Evolutionary conservation across 2,113 vertebrate species (phyloP).

Genomic region (Microtus oregoni): DNA sequence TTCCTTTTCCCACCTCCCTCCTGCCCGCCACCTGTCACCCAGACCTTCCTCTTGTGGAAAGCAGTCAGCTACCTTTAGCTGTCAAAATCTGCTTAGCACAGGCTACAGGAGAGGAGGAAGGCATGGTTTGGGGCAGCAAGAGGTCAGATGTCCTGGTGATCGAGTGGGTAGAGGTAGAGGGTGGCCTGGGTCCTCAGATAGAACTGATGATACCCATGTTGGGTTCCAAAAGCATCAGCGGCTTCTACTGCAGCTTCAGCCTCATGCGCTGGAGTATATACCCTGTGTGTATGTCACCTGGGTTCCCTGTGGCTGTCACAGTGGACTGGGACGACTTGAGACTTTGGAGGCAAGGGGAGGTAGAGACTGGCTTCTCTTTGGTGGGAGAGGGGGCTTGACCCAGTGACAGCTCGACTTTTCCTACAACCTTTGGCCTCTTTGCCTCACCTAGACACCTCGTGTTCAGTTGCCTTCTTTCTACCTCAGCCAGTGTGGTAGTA

Average conservation of each 20-base stretch:
- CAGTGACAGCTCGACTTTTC: not conserved
- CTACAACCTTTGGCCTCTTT: too few species aligned
- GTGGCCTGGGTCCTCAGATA: not conserved
- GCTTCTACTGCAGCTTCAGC: not conserved
- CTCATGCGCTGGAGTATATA: not conserved
- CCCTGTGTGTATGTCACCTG: not conserved
- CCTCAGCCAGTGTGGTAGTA: slow-evolving; percentile 81
- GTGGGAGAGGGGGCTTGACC: not conserved
- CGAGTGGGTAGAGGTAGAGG: not conserved
- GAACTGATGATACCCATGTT: not conserved
- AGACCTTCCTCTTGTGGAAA: slow-evolving; percentile 81
- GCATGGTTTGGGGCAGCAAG: not conserved
- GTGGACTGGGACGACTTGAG: not conserved
- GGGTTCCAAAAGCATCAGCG: not conserved
- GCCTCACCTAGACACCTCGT: not conserved
- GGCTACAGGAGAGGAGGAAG: slow-evolving; percentile 68
- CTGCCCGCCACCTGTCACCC: slow-evolving; percentile 76
- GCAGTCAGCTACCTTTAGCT: slow-evolving; percentile 77
- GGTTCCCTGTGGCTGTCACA: not conserved
- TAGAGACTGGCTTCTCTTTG: not conserved
- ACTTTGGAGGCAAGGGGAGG: not conserved
- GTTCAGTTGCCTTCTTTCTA: slow-evolving; percentile 84
- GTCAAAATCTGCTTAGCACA: slow-evolving; percentile 72
- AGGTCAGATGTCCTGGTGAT: not conserved
- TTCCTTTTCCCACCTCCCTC: slow-evolving; percentile 85